phyloP scores from a whole-genome alignment of 1,140 invertebrate species.

The Cydia splendana region DNA sequence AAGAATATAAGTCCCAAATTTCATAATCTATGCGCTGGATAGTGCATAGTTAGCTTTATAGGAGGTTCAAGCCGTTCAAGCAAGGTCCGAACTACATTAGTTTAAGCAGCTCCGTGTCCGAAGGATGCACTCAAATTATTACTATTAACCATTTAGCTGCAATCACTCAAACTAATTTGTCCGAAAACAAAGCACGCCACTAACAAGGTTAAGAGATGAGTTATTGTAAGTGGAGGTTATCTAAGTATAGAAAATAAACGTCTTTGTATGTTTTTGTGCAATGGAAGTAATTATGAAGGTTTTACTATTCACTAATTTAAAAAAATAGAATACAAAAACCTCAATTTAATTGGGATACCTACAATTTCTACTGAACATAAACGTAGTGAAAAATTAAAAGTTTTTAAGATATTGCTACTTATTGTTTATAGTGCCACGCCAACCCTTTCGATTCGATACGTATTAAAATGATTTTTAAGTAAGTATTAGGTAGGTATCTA shows the following conservation, averaged over 20 bases:
- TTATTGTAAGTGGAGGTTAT: constrained; percentile 16
- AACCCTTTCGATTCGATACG: too few relatives aligned
- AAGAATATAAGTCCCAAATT: not conserved
- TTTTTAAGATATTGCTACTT: too few relatives aligned
- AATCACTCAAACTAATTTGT: constrained; percentile 26
- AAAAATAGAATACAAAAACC: not conserved
- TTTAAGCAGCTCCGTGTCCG: constrained; percentile 18
- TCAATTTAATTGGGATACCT: not conserved
- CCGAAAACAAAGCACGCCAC: constrained; percentile 25
- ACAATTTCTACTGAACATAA: too few relatives aligned
- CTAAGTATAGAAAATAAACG: not conserved
- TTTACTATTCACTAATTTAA: not conserved
- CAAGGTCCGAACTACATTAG: constrained; percentile 19
- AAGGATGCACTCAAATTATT: constrained; percentile 27
- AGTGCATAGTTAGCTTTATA: not conserved
- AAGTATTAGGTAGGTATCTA: too few relatives aligned
- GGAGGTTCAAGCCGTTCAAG: not conserved
- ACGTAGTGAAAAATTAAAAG: too few relatives aligned
- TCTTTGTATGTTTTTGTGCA: constrained; percentile 9
- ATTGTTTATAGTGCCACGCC: too few relatives aligned
- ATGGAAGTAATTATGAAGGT: not conserved
- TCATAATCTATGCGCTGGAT: not conserved
- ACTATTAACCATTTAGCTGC: constrained; percentile 26
- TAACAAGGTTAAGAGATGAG: constrained; percentile 17
- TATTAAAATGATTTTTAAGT: too few relatives aligned